These are phyloP conservation scores for Mormyrus proboscirostris DNA, from an alignment of 2,797 vertebrate species.

Conservation along the genomic window DNA sequence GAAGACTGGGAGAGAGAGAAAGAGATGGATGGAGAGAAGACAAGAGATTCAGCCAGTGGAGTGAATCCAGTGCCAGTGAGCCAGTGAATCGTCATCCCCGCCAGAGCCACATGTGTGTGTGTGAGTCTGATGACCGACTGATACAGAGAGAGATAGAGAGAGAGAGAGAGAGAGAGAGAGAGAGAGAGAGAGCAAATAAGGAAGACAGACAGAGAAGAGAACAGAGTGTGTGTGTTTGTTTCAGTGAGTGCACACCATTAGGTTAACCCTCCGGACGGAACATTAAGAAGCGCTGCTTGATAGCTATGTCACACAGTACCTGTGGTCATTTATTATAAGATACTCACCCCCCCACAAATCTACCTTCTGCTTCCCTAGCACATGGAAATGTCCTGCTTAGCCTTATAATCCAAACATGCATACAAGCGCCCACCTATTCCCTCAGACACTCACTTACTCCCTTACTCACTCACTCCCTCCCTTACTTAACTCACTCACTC, in stretches of 20 bases:
- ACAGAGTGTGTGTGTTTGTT: background rate
- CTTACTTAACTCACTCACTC: too few species aligned
- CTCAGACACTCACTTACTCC: background rate
- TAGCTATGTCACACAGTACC: background rate
- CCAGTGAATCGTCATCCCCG: background rate
- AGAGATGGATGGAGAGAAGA: background rate
- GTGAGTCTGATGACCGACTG: background rate
- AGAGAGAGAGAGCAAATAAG: background rate
- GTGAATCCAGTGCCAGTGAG: too few species aligned
- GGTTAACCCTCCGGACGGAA: background rate
- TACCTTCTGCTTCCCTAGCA: background rate
- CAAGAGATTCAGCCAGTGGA: background rate
- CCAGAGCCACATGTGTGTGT: background rate
- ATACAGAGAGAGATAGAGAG: background rate
- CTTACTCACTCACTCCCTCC: too few species aligned
- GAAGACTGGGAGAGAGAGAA: background rate
- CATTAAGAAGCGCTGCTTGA: background rate
- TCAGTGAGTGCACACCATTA: background rate
- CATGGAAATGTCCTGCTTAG: background rate
- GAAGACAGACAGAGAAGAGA: background rate
- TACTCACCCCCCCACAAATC: background rate
- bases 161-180: background rate
- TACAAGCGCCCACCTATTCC: too few species aligned
- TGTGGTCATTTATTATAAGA: background rate
- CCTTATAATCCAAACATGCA: background rate